phyloP scores from a whole-genome alignment of 1,140 invertebrate genomes.

The Ceratina calcarata region DNA sequence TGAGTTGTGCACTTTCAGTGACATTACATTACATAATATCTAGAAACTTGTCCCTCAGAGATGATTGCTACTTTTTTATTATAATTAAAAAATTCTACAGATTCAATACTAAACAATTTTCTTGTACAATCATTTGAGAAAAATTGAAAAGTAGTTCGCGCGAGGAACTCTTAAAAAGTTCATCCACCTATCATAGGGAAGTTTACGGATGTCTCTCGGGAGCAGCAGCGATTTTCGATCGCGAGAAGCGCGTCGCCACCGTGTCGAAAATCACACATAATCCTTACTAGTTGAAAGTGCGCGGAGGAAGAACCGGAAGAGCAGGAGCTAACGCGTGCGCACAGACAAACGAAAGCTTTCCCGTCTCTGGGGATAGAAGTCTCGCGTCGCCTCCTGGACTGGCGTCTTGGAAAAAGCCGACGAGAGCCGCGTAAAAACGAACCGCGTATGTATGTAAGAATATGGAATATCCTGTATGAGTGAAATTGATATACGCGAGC shows the following conservation, averaged over 20 bases:
- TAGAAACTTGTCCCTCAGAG: too few relatives aligned
- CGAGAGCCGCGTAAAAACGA: not conserved
- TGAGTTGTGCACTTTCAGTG: too few relatives aligned
- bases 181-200: not conserved
- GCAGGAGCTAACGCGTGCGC: not conserved
- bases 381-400: not conserved
- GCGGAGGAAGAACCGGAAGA: not conserved
- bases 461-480: not conserved
- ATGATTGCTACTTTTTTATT: too few relatives aligned
- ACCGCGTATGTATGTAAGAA: not conserved
- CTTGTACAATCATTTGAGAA: too few relatives aligned
- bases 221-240: not conserved
- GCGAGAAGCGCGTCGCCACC: not conserved
- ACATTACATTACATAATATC: too few relatives aligned
- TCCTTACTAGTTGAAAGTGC: not conserved
- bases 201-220: not conserved
- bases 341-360: not conserved
- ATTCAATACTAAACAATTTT: too few relatives aligned
- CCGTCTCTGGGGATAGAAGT: not conserved
- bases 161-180: not conserved
- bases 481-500: constrained; percentile 3
- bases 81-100: too few relatives aligned
- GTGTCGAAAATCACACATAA: not conserved
- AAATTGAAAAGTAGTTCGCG: not conserved
- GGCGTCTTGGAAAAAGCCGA: not conserved